Conservation (phyloP, 2,888 invertebrate genomes). For the Machimus rusticus region DNA sequence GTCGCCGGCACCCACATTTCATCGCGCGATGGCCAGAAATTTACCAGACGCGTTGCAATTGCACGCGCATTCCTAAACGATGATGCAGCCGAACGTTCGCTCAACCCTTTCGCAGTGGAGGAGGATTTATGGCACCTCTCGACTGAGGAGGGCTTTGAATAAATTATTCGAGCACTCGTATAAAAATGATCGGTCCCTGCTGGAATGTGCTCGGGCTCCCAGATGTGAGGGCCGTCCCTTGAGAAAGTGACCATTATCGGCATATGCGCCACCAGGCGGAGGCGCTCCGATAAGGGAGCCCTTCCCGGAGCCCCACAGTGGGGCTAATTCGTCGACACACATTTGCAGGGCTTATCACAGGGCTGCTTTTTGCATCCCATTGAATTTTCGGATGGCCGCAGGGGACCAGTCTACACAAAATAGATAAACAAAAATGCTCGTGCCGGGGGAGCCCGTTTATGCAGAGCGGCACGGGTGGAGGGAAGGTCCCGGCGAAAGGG, state of each 20-base stretch:
- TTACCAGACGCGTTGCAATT: constrained; percentile 12
- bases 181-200: not conserved
- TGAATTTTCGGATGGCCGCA: constrained; percentile 23
- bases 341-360: not conserved
- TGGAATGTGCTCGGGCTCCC: not conserved
- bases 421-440: constrained; percentile 28
- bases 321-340: not conserved
- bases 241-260: not conserved
- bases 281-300: not conserved
- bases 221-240: not conserved
- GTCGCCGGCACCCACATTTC: not conserved
- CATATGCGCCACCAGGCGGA: not conserved
- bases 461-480: not conserved
- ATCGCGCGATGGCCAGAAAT: not conserved
- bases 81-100: constrained; percentile 8
- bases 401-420: constrained; percentile 15
- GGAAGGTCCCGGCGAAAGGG: not conserved
- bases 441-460: constrained; percentile 3
- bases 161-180: not conserved
- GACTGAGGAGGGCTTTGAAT: not conserved
- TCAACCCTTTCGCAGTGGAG: not conserved
- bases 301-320: not conserved
- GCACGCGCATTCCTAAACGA: not conserved
- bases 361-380: constrained; percentile 27
- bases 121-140: not conserved